Base-by-base conservation (phyloP, 2,113 vertebrate species). In the Gopherus flavomarginatus region DNA sequence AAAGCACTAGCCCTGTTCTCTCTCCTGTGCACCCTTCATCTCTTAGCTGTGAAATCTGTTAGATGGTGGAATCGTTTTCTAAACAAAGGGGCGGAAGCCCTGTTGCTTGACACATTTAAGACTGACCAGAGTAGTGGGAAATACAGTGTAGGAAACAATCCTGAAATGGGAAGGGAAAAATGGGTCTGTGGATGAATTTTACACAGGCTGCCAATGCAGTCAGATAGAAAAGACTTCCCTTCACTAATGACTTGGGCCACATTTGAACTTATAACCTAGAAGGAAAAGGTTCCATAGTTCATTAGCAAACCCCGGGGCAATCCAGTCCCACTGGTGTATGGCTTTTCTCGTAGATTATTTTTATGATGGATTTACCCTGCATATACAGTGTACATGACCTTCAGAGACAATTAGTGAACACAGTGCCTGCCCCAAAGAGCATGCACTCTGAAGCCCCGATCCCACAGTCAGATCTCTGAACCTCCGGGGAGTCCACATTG, bases 401-500 rank as follows among this genome's bases (percentile, higher is more conserved):
- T 16, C 31, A 24, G 5, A 47, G 53, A 4, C 42, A 1, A 0
- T 59, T 26, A 19, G 81, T 83, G 53, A 29, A 7, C 59, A 62
- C 59, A 31, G 59, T 31, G 29, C 59, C 29, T 62, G 59, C 59
- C 59, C 12, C 6, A 13, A 65, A 65, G 31, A 17, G 54, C 50
- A 13, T 3, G 3, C 17, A 8, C 4, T 3, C 5, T 8, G n/a
- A 57, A 95, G 27, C 79, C 79, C 82, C 0, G 0, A 21, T 49
- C 42, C n/a, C 44, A 7, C 9, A 24, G 62, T 4, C 10, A 5
- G 1, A 42, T 38, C 85, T n/a, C 62, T 2, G 24, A 65, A 53
- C 26, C 21, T 53, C 3, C 1, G 38, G 53, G 0, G 4, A 54
- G 0, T 4, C 27, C 85, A 6, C 62, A n/a, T 57, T 0, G 0